A percentile compares a stretch with the other conserved stretches of the same genome.
phyloP scores from a whole-genome alignment of 2,113 vertebrate species.

The Illadopsis cleaveri region DNA sequence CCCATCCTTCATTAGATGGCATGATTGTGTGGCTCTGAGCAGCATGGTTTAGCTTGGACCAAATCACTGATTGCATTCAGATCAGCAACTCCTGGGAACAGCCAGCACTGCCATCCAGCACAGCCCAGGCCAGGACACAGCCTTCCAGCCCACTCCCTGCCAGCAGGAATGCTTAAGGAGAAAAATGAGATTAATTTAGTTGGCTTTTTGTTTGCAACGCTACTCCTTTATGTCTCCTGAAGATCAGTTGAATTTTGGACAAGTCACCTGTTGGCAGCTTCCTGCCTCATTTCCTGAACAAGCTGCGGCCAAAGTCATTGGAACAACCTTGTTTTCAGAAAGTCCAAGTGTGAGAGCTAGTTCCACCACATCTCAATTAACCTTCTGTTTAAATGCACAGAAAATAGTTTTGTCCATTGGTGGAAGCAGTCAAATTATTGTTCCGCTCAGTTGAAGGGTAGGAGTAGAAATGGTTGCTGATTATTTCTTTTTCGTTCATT shows the following conservation, averaged over 20 bases:
- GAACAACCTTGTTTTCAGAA: neutral
- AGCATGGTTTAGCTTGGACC: neutral
- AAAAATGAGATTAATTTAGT: neutral
- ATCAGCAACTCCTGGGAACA: neutral
- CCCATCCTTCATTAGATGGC: neutral
- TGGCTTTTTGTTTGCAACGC: neutral
- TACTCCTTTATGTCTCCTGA: neutral
- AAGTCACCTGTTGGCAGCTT: neutral
- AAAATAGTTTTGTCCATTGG: neutral
- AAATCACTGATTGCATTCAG: neutral
- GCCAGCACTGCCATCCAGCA: rapidly evolving
- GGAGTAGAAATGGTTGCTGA: neutral
- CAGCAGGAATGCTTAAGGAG: neutral
- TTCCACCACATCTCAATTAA: neutral
- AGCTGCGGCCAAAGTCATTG: neutral
- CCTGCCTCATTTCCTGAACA: neutral
- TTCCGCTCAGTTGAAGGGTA: neutral
- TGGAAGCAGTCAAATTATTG: neutral
- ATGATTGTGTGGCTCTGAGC: neutral
- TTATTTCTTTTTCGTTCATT: conserved; percentile 32
- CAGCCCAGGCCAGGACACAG: neutral
- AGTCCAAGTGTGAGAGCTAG: neutral
- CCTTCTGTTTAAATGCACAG: neutral
- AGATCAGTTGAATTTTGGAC: neutral
- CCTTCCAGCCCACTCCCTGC: neutral